Evolutionary conservation across 2,113 vertebrate species (phyloP).

Genomic region (Spermophilus dauricus): DNA sequence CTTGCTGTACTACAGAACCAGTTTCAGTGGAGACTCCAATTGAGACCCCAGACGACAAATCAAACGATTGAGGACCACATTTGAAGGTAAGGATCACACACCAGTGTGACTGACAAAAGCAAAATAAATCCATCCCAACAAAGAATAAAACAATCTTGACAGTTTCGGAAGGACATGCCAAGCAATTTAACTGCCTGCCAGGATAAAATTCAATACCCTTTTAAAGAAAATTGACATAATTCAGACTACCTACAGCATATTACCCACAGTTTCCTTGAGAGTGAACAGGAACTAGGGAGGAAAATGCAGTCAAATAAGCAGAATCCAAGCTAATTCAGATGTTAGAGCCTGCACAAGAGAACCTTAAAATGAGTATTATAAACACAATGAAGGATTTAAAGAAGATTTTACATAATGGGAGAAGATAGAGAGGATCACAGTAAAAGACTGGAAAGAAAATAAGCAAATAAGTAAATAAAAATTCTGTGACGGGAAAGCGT

Average conservation of each 20-base stretch:
- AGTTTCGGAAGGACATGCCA: conserved; percentile 10
- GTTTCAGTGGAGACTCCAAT: neutral
- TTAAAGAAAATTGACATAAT: conserved; percentile 57
- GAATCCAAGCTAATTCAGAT: neutral
- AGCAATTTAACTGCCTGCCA: conserved; percentile 31
- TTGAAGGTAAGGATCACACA: neutral
- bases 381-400: neutral
- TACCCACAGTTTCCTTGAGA: neutral
- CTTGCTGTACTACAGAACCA: neutral
- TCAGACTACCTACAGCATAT: neutral
- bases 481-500: neutral
- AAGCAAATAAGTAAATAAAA: neutral
- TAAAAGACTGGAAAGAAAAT: neutral
- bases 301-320: conserved; percentile 4
- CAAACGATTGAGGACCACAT: neutral
- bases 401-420: neutral
- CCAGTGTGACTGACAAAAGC: neutral
- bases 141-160: conserved; percentile 11
- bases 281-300: neutral
- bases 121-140: neutral
- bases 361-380: conserved; percentile 25
- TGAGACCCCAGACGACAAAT: neutral
- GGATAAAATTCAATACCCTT: conserved; percentile 59
- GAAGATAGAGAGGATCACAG: neutral
- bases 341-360: neutral